These are phyloP conservation scores for Egretta garzetta DNA, from an alignment of 2,113 vertebrate genomes.

Conservation along the genomic window DNA sequence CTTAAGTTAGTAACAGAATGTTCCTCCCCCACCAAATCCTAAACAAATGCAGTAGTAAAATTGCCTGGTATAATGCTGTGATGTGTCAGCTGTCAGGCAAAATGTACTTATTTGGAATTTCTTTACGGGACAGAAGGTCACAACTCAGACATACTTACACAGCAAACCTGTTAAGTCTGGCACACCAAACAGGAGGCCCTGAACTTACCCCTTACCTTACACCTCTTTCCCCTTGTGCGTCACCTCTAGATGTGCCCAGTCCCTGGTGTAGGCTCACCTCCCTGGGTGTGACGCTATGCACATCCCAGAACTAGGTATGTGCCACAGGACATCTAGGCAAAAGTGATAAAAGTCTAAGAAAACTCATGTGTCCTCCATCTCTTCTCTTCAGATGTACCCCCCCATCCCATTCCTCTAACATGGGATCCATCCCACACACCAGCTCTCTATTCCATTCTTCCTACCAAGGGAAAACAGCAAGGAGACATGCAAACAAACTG, in stretches of 20 bases:
- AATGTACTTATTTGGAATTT: not conserved
- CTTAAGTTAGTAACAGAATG: not conserved
- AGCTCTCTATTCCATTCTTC: not conserved
- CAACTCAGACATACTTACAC: not conserved
- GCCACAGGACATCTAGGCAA: not conserved
- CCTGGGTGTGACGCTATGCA: not conserved
- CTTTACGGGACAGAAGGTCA: not conserved
- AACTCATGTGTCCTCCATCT: not conserved
- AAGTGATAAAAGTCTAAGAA: not conserved
- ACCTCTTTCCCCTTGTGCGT: not conserved
- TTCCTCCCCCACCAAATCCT: not conserved
- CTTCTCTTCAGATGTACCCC: not conserved
- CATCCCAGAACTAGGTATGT: not conserved
- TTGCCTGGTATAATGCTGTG: not conserved
- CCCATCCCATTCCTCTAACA: not conserved
- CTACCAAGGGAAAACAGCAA: not conserved
- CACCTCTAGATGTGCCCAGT: not conserved
- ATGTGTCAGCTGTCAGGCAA: not conserved
- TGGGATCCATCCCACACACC: not conserved
- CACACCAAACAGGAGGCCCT: not conserved
- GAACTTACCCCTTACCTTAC: not conserved
- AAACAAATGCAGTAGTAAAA: not conserved
- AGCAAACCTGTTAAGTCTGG: not conserved
- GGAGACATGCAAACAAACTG: not conserved
- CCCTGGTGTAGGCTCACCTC: not conserved